Evolutionary conservation across 1,140 invertebrate genomes (phyloP), one percentile per base, ranked within the genome.

Genomic region (Heliconius hewitsoni): DNA sequence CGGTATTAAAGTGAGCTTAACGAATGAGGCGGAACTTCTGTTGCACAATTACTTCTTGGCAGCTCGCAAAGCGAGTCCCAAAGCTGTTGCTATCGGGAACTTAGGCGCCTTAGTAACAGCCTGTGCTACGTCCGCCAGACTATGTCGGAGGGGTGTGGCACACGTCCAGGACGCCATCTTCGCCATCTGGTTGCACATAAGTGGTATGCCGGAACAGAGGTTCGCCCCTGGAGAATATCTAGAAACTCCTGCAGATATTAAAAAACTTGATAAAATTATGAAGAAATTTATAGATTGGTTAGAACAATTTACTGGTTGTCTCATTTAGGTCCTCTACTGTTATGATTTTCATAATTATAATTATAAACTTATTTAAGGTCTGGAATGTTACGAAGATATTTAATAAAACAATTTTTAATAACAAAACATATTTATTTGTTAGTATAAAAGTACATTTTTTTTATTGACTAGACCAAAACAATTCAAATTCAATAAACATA

Each of bases 111-210:
- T 94, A 13, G 82, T 93, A 42, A 66, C 85, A 6, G 81, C 82
- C 16, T 90, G 90, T 78, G 52, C 89, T 2, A 93, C 84, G 8
- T 90, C 88, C 55, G 92, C 93, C 2, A 86, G 88, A 72, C 81
- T 94, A 0, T 94, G 93, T 82, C 86, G 89, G n/a, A 82, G 92
- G 23, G 50, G 78, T 4, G 79, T 88, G 3, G 84, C 91, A 19
- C 90, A 87, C 75, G 80, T 85, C 8, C 85, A 92, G 71, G 93
- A 94, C 71, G 92, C 91, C 27, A 82, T 94, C 37, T 91, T 94
- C 60, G 89, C 92, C 30, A 91, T 94, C 74, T 94, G 92, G 92
- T 82, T 94, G 27, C 92, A 94, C 66, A 87, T 89, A 0, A 87
- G 88, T 76, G 89, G 91, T 18, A 86, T 85, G 73, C 85, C 90